These are phyloP conservation scores for Centropyge bicolor DNA, from an alignment of 2,797 vertebrate genomes.

Conservation along the genomic window DNA sequence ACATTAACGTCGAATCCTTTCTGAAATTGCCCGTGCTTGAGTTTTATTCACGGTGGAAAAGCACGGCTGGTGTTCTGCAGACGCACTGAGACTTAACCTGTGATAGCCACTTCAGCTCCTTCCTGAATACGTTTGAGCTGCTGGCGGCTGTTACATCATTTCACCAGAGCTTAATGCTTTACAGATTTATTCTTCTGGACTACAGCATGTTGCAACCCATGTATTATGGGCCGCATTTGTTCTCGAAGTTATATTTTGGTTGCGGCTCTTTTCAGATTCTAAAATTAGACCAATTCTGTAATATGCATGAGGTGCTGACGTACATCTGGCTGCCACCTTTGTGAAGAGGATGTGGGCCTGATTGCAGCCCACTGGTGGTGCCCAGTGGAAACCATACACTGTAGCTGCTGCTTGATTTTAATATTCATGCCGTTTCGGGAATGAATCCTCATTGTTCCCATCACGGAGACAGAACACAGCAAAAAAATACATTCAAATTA, in stretches of 20 bases:
- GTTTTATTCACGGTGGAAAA: background rate
- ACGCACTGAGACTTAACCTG: too few relatives aligned
- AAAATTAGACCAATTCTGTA: constrained; percentile 7
- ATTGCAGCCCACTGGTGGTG: background rate
- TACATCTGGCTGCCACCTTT: background rate
- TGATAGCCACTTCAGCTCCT: background rate
- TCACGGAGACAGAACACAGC: background rate
- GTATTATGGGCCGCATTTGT: background rate
- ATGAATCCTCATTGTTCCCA: too few relatives aligned
- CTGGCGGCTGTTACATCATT: background rate
- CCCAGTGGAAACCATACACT: background rate
- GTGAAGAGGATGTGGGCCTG: background rate
- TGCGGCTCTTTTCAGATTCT: background rate
- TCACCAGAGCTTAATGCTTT: background rate
- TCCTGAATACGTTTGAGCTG: background rate
- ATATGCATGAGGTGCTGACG: constrained; percentile 8
- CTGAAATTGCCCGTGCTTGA: background rate
- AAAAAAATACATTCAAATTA: background rate
- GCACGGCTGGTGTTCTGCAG: background rate
- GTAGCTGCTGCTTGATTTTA: background rate
- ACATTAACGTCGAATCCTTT: background rate
- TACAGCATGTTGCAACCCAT: background rate
- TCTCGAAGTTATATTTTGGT: background rate
- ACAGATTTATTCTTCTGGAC: background rate
- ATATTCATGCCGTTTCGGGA: background rate